Base-by-base conservation (phyloP, 2,888 invertebrate genomes). In the Hirtodrosophila cameraria region DNA sequence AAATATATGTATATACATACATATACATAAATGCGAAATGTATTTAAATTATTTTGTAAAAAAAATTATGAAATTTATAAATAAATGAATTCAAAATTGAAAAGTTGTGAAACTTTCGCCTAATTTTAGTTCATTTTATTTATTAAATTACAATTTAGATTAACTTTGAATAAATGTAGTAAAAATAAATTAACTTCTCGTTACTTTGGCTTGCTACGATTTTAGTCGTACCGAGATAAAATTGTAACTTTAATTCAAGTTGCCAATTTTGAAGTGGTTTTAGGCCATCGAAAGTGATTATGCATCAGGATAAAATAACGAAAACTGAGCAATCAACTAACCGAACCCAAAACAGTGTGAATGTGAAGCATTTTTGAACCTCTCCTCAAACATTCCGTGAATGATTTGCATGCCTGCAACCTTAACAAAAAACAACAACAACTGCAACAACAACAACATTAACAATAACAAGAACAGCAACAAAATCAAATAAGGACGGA, bases 361-460 rank as follows among this genome's bases (percentile, higher is more conserved):
- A 69, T 79, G 76, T 60, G 62, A 74, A 66, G 49, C 50, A 62
- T 62, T 65, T 68, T 54, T 55, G 36, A 41, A 43, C 42, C 48
- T 35, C 52, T 57, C 15, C 43, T 30, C 49, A 55, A 59, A 70
- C 80, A 80, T 80, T 80, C 86, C 84, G 38, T 54, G 52, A 80
- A 81, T 86, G 81, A 86, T 86, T 82, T 81, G 85, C 68, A 75
- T 82, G 68, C 75, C 73, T 66, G 58, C 65, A 55, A 48, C 38
- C 45, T n/a, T n/a, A n/a, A n/a, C n/a, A n/a, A n/a, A n/a, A n/a
- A 38, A 31, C 50, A 54, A 28, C 54, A 57, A 48, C 38, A 42
- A 46, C 42, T 33, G 23, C 16, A 33, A 49, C 49, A 59, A 58
- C 49, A 63, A 57, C 50, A 49, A 52, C 39, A 53, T n/a, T n/a